A percentile compares a stretch with the other conserved stretches of the same genome.
These are phyloP conservation scores for Caenorhabditis briggsae DNA, from an alignment of 1,140 invertebrate species.

Conservation along the genomic window DNA sequence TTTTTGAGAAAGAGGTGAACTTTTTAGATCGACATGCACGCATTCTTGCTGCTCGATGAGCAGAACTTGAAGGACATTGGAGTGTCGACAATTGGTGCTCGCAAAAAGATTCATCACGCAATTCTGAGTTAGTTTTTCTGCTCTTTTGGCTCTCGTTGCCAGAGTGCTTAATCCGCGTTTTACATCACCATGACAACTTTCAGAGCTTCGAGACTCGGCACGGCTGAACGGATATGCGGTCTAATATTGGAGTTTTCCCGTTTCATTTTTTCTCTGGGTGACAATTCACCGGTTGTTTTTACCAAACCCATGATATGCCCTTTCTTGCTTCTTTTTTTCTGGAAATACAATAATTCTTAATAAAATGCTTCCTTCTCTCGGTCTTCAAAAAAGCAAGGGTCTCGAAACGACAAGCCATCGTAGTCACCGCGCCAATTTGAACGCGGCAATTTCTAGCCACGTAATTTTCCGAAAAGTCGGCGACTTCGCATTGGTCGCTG, in stretches of 20 bases:
- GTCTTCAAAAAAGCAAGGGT: background rate
- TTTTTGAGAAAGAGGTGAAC: background rate
- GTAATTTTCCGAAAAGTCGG: background rate
- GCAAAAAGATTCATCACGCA: conserved; percentile 77
- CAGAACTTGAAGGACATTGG: conserved; percentile 75
- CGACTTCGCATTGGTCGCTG: background rate
- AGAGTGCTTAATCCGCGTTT: background rate
- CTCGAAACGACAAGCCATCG: background rate
- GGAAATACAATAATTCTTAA: background rate
- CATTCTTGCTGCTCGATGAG: conserved; percentile 76
- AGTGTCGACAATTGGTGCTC: conserved; percentile 73
- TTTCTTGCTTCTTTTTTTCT: no score
- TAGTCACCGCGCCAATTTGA: background rate
- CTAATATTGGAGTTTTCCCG: background rate
- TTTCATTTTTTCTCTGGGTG: conserved; percentile 8
- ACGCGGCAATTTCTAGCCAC: background rate
- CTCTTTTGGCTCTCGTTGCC: background rate
- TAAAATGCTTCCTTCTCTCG: background rate
- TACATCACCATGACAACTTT: conserved; percentile 13
- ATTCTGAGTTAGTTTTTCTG: conserved; percentile 69
- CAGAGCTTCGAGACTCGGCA: conserved; percentile 72
- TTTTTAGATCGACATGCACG: conserved; percentile 77
- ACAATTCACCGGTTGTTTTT: conserved; percentile 34
- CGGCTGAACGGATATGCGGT: conserved; percentile 64
- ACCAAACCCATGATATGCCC: conserved; percentile 33